A percentile compares a stretch with the other conserved stretches of the same genome.
Evolutionary conservation across 2,797 vertebrate species (phyloP).

Genomic region (Gymnocypris eckloni): DNA sequence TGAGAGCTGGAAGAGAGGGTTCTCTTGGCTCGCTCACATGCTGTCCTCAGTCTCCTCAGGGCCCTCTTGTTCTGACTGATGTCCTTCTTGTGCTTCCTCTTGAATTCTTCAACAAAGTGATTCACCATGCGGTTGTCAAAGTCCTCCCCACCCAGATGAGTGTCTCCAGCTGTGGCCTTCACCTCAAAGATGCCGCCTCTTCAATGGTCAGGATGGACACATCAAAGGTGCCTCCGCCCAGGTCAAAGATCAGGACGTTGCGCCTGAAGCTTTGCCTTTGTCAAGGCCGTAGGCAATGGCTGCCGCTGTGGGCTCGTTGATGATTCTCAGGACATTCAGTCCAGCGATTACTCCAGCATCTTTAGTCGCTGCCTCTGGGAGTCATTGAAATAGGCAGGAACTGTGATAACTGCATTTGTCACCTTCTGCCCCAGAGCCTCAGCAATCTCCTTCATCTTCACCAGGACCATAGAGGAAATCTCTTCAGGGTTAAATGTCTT

Average conservation of each 20-base stretch:
- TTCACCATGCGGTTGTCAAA: conserved; percentile 61
- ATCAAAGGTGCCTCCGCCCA: conserved; percentile 63
- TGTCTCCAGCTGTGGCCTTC: conserved; percentile 63
- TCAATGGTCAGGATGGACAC: conserved; percentile 65
- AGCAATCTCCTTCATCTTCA: conserved; percentile 67
- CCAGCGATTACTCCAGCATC: conserved; percentile 86
- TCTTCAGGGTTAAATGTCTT: conserved; percentile 65
- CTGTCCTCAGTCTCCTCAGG: conserved; percentile 51
- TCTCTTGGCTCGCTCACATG: conserved; percentile 53
- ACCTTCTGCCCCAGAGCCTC: conserved; percentile 62
- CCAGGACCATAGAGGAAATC: conserved; percentile 65
- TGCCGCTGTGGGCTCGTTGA: conserved; percentile 88
- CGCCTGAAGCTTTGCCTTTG: conserved; percentile 80
- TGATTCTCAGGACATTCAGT: conserved; percentile 87
- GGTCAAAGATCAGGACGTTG: conserved; percentile 80
- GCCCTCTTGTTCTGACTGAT: conserved; percentile 56
- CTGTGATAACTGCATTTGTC: conserved; percentile 84
- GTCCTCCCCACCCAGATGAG: conserved; percentile 63
- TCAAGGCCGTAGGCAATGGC: conserved; percentile 87
- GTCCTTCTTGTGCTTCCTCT: conserved; percentile 57
- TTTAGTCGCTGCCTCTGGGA: conserved; percentile 87
- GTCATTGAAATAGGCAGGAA: conserved; percentile 87
- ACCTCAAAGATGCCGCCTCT: conserved; percentile 65
- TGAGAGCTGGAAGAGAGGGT: conserved; percentile 55
- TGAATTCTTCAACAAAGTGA: conserved; percentile 57